phyloP scores from a whole-genome alignment of 2,888 invertebrate genomes.

The Caenorhabditis virilis region DNA sequence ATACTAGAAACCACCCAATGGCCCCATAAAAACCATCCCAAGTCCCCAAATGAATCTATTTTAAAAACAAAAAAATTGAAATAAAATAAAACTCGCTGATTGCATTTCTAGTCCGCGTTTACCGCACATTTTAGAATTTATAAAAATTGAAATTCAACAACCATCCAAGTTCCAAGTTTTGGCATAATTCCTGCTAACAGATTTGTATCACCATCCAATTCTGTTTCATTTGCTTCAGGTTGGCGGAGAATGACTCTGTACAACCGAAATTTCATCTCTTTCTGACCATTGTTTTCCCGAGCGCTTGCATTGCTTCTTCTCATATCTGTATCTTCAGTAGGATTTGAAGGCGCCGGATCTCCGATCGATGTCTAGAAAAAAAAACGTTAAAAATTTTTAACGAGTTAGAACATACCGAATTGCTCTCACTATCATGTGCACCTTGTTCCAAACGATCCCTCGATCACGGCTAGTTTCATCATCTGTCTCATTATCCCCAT shows the following conservation, averaged over 20 bases:
- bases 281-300: slow-evolving; percentile 37
- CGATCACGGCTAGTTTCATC: background rate
- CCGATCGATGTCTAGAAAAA: slow-evolving; percentile 18
- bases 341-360: slow-evolving; percentile 39
- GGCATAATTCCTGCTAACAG: slow-evolving; percentile 11
- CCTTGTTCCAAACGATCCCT: background rate
- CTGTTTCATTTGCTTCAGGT: slow-evolving; percentile 35
- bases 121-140: no score
- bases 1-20: no score
- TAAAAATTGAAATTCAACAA: no score
- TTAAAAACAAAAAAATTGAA: no score
- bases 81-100: no score
- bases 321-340: slow-evolving; percentile 17
- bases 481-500: slow-evolving; percentile 3
- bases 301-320: slow-evolving; percentile 26
- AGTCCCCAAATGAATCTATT: no score
- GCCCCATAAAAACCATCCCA: no score
- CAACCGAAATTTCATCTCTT: slow-evolving; percentile 33
- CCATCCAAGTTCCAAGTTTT: slow-evolving; percentile 18
- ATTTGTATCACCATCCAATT: slow-evolving; percentile 19
- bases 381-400: background rate
- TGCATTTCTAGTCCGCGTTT: no score
- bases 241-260: slow-evolving; percentile 35
- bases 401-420: background rate
- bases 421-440: background rate